Evolutionary conservation across 2,888 invertebrate species (phyloP).

Genomic region (Cenopis cana): DNA sequence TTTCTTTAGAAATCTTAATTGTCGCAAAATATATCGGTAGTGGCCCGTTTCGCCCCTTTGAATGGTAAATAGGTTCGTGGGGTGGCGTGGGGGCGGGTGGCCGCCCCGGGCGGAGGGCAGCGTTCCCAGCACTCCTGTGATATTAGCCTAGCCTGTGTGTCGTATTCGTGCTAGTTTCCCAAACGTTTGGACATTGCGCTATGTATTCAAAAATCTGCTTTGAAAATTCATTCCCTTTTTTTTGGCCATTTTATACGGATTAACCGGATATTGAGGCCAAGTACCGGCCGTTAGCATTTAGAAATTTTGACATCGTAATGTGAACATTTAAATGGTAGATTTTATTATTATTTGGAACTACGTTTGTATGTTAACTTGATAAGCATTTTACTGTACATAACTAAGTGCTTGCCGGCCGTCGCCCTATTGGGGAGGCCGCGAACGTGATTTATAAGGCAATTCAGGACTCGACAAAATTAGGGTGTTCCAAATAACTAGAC

Average conservation of each 20-base stretch:
- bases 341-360: conserved; percentile 67
- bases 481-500: conserved; percentile 49
- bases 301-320: conserved; percentile 58
- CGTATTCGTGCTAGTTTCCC: conserved; percentile 83
- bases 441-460: conserved; percentile 42
- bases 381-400: conserved; percentile 61
- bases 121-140: conserved; percentile 85
- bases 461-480: conserved; percentile 50
- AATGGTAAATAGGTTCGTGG: conserved; percentile 79
- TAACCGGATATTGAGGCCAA: conserved; percentile 73
- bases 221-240: conserved; percentile 67
- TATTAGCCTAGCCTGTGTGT: conserved; percentile 85
- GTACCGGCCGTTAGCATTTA: conserved; percentile 71
- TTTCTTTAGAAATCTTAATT: conserved; percentile 81
- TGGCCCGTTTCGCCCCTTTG: conserved; percentile 78
- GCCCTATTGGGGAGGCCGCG: conserved; percentile 57
- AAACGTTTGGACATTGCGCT: conserved; percentile 77
- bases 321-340: conserved; percentile 62
- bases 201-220: conserved; percentile 70
- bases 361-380: conserved; percentile 71
- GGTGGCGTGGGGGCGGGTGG: conserved; percentile 53
- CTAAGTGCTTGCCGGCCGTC: conserved; percentile 66
- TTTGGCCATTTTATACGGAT: conserved; percentile 78
- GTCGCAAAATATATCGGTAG: conserved; percentile 81
- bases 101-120: conserved; percentile 49